A percentile compares a stretch with the other conserved stretches of the same genome.
Conservation (phyloP, 1,140 invertebrate genomes). For the Eurosta solidaginis region DNA sequence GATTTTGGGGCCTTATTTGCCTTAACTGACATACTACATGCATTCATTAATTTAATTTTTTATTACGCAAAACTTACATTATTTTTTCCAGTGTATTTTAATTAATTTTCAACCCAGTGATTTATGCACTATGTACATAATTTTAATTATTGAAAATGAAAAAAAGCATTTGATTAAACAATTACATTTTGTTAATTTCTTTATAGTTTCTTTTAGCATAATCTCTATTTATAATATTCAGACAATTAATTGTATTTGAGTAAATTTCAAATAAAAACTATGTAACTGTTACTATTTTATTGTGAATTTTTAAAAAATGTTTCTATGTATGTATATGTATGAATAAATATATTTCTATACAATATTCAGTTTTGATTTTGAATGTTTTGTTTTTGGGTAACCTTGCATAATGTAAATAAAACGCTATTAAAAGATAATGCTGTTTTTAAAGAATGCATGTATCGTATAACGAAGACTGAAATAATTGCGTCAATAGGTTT, state of each 20-base stretch:
- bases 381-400: neutral
- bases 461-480: slow-evolving; percentile 11
- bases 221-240: neutral
- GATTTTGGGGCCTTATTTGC: slow-evolving; percentile 19
- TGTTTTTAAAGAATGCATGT: no score
- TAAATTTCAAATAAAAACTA: neutral
- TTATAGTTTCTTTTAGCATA: slow-evolving; percentile 22
- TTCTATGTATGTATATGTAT: neutral
- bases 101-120: slow-evolving; percentile 7
- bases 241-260: neutral
- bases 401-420: neutral
- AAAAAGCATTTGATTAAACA: neutral
- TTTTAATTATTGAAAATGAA: neutral
- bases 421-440: neutral
- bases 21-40: slow-evolving; percentile 6
- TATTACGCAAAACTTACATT: neutral
- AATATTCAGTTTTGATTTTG: neutral
- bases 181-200: neutral
- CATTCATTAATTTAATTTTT: slow-evolving; percentile 13
- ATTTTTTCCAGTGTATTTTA: neutral
- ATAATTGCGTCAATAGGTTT: neutral
- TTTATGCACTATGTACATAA: neutral
- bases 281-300: slow-evolving; percentile 25
- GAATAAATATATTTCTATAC: neutral
- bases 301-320: slow-evolving; percentile 17